These are phyloP conservation scores for Myiotriccus ornatus DNA, from an alignment of 2,797 vertebrate species.

Conservation along the genomic window DNA sequence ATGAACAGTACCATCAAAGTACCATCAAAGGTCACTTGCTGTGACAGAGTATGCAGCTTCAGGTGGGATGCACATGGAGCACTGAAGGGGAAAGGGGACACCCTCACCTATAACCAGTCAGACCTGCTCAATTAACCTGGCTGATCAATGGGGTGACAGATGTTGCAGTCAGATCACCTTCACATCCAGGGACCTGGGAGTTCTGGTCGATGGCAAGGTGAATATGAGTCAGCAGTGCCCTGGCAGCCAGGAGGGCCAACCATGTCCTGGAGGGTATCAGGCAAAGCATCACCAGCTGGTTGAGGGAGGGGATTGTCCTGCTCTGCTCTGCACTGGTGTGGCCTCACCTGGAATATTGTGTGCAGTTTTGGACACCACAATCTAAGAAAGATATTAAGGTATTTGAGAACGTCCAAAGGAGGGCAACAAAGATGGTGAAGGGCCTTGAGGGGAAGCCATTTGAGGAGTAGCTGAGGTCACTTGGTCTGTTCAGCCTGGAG, in stretches of 20 bases:
- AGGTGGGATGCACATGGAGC: too few species aligned
- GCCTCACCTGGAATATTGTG: rapidly evolving
- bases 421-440: neutral
- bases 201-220: too few species aligned
- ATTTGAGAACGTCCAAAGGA: neutral
- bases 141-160: too few species aligned
- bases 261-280: rapidly evolving
- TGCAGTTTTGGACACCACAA: neutral
- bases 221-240: too few species aligned
- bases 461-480: rapidly evolving
- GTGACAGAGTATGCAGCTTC: too few species aligned
- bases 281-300: rapidly evolving
- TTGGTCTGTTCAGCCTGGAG: neutral
- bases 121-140: too few species aligned
- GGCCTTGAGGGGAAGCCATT: neutral
- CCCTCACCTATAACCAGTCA: too few species aligned
- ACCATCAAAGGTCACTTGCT: too few species aligned
- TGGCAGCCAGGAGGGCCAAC: too few species aligned
- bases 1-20: neutral
- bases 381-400: neutral
- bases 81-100: too few species aligned
- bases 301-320: neutral
- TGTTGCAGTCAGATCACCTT: too few species aligned
- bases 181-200: too few species aligned
- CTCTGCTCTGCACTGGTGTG: rapidly evolving